Percentiles rank a stretch among this genome's conserved stretches.
Evolutionary conservation across 2,113 vertebrate species (phyloP).

Genomic region (Plecotus auritus): DNA sequence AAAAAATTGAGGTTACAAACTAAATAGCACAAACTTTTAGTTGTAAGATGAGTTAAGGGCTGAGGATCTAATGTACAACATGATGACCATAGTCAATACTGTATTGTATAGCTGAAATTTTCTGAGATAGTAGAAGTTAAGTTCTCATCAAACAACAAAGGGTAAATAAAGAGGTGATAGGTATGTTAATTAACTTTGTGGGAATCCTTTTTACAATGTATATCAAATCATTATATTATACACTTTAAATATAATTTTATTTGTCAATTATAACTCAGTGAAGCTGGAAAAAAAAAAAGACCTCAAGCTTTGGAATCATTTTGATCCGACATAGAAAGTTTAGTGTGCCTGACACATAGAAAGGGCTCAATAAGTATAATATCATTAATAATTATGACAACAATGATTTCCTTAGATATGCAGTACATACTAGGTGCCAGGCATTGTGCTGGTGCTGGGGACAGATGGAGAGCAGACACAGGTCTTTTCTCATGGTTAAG

Average conservation of each 20-base stretch:
- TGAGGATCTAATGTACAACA: background rate
- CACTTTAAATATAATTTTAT: background rate
- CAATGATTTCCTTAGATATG: background rate
- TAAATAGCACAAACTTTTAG: background rate
- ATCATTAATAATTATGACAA: background rate
- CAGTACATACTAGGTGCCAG: background rate
- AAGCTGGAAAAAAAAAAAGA: background rate
- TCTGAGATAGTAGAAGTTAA: background rate
- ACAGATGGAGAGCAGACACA: background rate
- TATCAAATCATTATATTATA: background rate
- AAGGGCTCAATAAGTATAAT: background rate
- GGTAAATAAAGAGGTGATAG: background rate
- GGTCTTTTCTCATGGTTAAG: background rate
- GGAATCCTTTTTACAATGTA: background rate
- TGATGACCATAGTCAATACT: background rate
- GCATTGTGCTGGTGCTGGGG: background rate
- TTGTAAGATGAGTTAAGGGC: background rate
- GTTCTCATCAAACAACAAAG: background rate
- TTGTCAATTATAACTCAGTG: background rate
- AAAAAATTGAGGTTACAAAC: background rate
- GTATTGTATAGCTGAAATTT: background rate
- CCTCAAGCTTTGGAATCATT: background rate
- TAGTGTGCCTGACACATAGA: background rate
- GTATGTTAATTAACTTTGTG: background rate
- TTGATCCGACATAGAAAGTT: background rate